Base-by-base conservation (phyloP, 2,888 invertebrate genomes). In the Tiliacea aurago region DNA sequence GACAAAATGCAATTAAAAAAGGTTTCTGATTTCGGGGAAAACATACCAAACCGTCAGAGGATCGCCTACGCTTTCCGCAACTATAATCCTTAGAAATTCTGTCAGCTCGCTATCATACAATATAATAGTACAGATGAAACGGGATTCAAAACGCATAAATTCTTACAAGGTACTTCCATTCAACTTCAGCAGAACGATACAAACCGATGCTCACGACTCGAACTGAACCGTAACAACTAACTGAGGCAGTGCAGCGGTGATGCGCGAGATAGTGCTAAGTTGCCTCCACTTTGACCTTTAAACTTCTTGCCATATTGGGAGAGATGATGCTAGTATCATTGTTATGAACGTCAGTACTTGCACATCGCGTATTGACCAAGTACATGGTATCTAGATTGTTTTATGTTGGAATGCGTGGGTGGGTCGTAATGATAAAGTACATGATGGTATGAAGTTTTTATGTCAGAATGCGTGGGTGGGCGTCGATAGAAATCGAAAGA, bases 181-280 rank as follows among this genome's bases (percentile, higher is more conserved):
- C 18, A 41, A 71, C 11, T 43, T 41, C 13, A 65, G 18, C 28
- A 53, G 43, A 75, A 81, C 13, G 58, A 69, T 59, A 63, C 69
- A 63, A 79, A 43, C 43, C 47, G 43, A 63, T 59, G 75, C 49
- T 51, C 18, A n/a, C 51, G 58, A 9, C 56, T 51, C 37, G 45
- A 78, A 56, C 33, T 73, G 81, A 80, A 80, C 9, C 41, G 41
- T 41, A 43, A 13, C 2, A 61, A 61, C 37, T 59, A n/a, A 62
- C 28, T 13, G 28, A 63, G 28, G 20, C 20, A 63, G 62, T 20
- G 28, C 2, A 28, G 28, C 28, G 9, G 5, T 13, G 45, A 45
- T 28, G 45, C 45, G 28, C 13, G 13, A 28, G 18, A 47, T 41
- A 61, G 45, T 28, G 7, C 18, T 0, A 62, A 28, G 45, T 4